Conservation (phyloP, 1,140 invertebrate species). For the Zeugodacus cucurbitae region DNA sequence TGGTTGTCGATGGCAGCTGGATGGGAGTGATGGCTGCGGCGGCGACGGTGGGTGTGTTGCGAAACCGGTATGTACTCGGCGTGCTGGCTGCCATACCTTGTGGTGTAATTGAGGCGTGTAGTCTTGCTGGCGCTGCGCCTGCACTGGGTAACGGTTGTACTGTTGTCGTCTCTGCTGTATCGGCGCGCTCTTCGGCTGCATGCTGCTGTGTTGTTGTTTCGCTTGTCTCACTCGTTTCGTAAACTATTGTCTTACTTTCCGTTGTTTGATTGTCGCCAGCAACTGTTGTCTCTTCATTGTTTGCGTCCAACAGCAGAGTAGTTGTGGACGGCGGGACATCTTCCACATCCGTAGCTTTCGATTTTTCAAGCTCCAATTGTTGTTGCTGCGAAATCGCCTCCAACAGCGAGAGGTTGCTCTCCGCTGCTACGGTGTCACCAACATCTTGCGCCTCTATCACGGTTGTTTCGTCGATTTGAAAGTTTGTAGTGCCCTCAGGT, state of each 20-base stretch:
- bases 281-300: conserved; percentile 35
- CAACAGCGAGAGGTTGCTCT: neutral
- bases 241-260: conserved; percentile 1
- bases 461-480: conserved; percentile 45
- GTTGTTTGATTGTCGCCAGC: neutral
- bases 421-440: neutral
- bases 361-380: conserved; percentile 60
- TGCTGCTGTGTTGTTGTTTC: conserved; percentile 40
- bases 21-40: conserved; percentile 42
- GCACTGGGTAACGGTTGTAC: neutral
- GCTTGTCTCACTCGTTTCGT: neutral
- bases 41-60: conserved; percentile 54
- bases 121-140: conserved; percentile 37
- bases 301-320: neutral
- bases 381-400: conserved; percentile 42
- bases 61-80: conserved; percentile 57
- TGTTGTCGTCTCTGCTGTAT: neutral
- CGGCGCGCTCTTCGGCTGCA: neutral
- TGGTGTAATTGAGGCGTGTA: conserved; percentile 27
- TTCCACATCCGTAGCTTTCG: conserved; percentile 62
- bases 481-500: conserved; percentile 9
- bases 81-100: neutral
- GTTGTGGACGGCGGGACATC: conserved; percentile 40
- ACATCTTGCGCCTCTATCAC: conserved; percentile 30
- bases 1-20: neutral